Base-by-base conservation (phyloP, 2,797 vertebrate species). In the Amblyraja radiata region DNA sequence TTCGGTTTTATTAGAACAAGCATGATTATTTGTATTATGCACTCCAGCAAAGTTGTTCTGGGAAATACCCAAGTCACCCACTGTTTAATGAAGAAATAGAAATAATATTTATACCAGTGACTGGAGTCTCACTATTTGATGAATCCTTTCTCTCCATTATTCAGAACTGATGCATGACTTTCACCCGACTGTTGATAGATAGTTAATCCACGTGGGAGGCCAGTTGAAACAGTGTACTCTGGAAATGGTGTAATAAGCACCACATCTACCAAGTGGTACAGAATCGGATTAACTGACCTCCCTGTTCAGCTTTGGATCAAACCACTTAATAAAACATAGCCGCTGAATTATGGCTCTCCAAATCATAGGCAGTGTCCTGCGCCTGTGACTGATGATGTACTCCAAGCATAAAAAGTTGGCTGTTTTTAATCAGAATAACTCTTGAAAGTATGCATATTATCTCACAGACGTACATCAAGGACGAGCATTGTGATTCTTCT, bases 391-490 rank as follows among this genome's bases (percentile, higher is more conserved):
- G 46, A 92, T 92, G 25, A 46, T 54, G n/a, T 4, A 92, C 71
- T 25, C 25, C n/a, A 6, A 92, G 39, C 90, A 92, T 46, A 16
- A 92, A 92, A 28, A 58, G 46, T 61, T 84, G 90, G 36, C 36
- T 92, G 68, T 63, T 92, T 92, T 76, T 76, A 76, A 88, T 88
- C 84, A 88, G 36, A 88, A 68, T 54, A n/a, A 92, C 39, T 23
- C 39, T 74, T 54, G 25, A 46, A 91, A 91, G 39, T 74, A 54
- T 91, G 71, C 84, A 76, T 92, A 54, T 92, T n/a, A 76, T 58
- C 71, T 58, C 46, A 13, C 16, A 76, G 32, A 68, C 65, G 36
- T 68, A 21, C 63, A 88, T 88, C 84, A 88, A 88, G 84, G 63
- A 88, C 84, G 16, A 88, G 61, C 63, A 68, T 68, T 88, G 84